Evolutionary conservation across 2,888 invertebrate species (phyloP), one percentile per base, ranked within the genome.

Genomic region (Leptopilina myrica): DNA sequence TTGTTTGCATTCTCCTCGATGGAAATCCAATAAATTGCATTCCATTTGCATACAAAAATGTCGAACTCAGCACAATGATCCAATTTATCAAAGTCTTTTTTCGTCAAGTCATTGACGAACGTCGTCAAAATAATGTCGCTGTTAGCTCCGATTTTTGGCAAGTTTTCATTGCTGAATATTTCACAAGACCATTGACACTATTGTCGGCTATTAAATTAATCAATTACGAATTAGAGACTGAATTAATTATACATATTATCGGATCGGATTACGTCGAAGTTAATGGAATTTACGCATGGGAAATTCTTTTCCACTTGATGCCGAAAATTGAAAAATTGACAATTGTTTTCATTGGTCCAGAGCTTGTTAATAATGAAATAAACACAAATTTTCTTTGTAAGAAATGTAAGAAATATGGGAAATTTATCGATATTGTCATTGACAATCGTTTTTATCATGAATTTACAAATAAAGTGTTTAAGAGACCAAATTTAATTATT

Each of bases 241-340:
- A n/a, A 26, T 76, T 89, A 8, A 84, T 84, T 15, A 78, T 92
- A 53, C 92, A 92, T 79, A 79, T 92, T 11, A 86, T 92, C 80
- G 92, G 90, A 14, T 90, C 91, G 0, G 89, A 89, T 81, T 78
- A 83, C 33, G 83, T 88, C n/a, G 92, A 92, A 82, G 79, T 87
- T 0, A 79, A 84, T n/a, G 85, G 86, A 78, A 77, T 89, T 40
- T 82, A 83, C 76, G 81, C 86, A 65, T 91, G 91, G 89, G 91
- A 92, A 84, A 86, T 87, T 56, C 69, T 92, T 11, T 85, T 91
- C 4, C 92, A 92, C 81, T 89, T 89, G 88, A 64, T 90, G 53
- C 85, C 87, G 14, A 62, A 81, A 43, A 77, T 90, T n/a, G 85
- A 77, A 40, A 79, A 77, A 8, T 64, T 90, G 53, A 81, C 82